Evolutionary conservation across 2,888 invertebrate genomes (phyloP).

Genomic region (Tholera decimalis): DNA sequence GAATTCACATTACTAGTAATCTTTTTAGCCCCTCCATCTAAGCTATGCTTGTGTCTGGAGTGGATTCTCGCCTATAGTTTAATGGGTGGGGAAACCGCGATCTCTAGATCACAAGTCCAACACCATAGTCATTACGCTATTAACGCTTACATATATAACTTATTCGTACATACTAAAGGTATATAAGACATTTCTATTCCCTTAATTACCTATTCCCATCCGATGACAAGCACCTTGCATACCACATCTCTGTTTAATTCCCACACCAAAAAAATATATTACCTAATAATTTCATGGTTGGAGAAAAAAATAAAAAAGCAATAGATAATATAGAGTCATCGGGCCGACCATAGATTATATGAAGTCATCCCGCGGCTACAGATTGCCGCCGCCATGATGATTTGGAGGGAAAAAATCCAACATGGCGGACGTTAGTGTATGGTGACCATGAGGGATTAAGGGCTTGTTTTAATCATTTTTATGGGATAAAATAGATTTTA

Average conservation of each 20-base stretch:
- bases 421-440: constrained; percentile 79
- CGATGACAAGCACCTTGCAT: constrained; percentile 45
- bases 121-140: too few species aligned
- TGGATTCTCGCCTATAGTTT: too few species aligned
- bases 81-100: too few species aligned
- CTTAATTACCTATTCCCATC: constrained; percentile 15
- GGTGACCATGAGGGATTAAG: constrained; percentile 66
- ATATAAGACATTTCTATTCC: constrained; percentile 33
- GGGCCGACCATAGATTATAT: constrained; percentile 86
- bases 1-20: too few species aligned
- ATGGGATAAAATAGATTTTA: background rate
- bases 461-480: constrained; percentile 30
- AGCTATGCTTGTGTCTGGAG: too few species aligned
- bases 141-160: too few species aligned
- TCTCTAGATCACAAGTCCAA: too few species aligned
- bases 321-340: constrained; percentile 89
- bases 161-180: background rate
- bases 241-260: constrained; percentile 52
- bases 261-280: constrained; percentile 65
- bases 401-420: constrained; percentile 79
- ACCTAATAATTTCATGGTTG: constrained; percentile 72
- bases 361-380: constrained; percentile 87
- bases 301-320: constrained; percentile 70
- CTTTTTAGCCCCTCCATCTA: too few species aligned
- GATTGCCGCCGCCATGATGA: constrained; percentile 81